Conservation (phyloP, 2,797 vertebrate species). For the Anguilla obscura region DNA sequence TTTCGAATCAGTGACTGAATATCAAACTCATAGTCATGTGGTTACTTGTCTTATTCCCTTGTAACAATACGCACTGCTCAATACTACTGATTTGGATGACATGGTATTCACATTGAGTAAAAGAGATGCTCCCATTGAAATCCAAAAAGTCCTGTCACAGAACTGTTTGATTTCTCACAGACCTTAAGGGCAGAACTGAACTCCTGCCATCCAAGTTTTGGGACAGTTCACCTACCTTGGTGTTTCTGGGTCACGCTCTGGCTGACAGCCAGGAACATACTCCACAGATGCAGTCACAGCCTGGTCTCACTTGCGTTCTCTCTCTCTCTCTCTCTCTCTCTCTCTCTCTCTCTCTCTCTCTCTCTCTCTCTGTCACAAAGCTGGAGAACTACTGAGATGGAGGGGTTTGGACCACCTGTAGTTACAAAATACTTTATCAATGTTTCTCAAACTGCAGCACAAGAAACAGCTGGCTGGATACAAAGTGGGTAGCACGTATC, state of each 20-base stretch:
- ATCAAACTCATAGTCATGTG: neutral
- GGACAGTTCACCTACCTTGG: constrained; percentile 4
- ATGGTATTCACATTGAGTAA: constrained; percentile 13
- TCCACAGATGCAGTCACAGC: constrained; percentile 20
- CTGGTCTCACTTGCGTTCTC: neutral
- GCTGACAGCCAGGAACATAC: neutral
- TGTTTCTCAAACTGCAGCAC: no score
- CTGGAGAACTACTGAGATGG: no score
- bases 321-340: no score
- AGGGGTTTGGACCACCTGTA: no score
- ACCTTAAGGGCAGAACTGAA: neutral
- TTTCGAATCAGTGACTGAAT: neutral
- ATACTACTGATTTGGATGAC: constrained; percentile 44
- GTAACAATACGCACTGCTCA: neutral
- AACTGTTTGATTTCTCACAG: neutral
- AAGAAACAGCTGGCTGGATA: no score
- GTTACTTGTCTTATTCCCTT: neutral
- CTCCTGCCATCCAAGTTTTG: neutral
- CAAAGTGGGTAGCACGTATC: no score
- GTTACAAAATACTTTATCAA: no score
- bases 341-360: constrained; percentile 10
- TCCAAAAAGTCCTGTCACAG: neutral
- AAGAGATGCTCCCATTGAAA: constrained; percentile 40
- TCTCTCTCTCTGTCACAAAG: neutral
- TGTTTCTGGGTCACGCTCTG: constrained; percentile 2